Percentiles rank a stretch among this genome's conserved stretches.
Evolutionary conservation across 2,888 invertebrate genomes (phyloP).

Genomic region (Germaria angustata): DNA sequence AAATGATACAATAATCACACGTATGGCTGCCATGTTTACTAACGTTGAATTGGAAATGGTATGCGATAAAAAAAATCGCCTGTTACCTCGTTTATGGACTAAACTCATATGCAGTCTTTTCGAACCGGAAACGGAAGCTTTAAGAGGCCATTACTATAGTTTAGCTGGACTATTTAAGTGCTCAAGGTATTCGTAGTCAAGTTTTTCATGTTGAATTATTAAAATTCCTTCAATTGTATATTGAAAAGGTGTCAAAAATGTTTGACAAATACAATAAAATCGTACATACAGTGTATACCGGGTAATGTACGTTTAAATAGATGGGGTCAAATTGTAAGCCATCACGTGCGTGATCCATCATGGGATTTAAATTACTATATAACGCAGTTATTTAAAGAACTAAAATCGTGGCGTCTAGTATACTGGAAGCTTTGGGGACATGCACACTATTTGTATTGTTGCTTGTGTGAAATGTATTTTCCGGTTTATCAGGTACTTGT

Average conservation of each 20-base stretch:
- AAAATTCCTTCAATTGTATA: background rate
- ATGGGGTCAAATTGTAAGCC: constrained; percentile 86
- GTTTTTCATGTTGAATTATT: background rate
- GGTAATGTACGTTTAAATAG: constrained; percentile 86
- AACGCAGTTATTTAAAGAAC: constrained; percentile 86
- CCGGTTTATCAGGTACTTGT: constrained; percentile 84
- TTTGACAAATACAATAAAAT: constrained; percentile 85
- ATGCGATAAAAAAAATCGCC: constrained; percentile 92
- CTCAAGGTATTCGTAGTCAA: constrained; percentile 76
- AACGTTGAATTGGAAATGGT: constrained; percentile 92
- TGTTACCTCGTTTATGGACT: constrained; percentile 90
- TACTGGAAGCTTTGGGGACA: constrained; percentile 97
- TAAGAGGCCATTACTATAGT: constrained; percentile 90
- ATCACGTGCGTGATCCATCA: constrained; percentile 86
- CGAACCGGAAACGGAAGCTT: constrained; percentile 87
- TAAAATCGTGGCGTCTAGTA: constrained; percentile 93
- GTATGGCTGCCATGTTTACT: constrained; percentile 92
- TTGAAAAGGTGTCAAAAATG: constrained; percentile 85
- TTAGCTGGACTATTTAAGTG: constrained; percentile 89
- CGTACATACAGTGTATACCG: constrained; percentile 87
- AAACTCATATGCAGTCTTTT: constrained; percentile 89
- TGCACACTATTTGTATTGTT: constrained; percentile 92
- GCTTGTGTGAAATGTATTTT: constrained; percentile 88
- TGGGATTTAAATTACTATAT: constrained; percentile 93
- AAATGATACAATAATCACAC: constrained; percentile 87